Conservation (phyloP, 2,113 vertebrate genomes). For the Baryphthengus martii region DNA sequence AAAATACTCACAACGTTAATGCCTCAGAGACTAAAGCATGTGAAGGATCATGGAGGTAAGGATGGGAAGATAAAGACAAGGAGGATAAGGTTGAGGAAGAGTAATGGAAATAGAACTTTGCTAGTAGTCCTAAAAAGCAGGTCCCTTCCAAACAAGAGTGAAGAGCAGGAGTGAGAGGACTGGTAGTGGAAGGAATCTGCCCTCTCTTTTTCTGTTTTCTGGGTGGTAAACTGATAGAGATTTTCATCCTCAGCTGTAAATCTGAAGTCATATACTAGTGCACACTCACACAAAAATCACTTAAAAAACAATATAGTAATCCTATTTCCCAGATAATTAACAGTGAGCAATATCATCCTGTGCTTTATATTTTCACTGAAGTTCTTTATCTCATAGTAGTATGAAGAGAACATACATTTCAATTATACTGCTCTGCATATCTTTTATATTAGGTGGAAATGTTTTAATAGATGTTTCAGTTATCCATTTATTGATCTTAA, state of each 20-base stretch:
- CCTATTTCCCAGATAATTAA: slow-evolving; percentile 40
- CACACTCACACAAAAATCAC: not conserved
- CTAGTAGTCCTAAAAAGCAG: not conserved
- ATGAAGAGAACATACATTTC: slow-evolving; percentile 51
- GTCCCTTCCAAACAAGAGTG: not conserved
- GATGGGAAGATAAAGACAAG: not conserved
- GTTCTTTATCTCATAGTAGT: slow-evolving; percentile 30
- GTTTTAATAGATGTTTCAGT: slow-evolving; percentile 49
- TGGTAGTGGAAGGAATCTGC: not conserved
- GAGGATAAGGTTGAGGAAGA: not conserved
- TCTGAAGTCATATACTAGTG: not conserved
- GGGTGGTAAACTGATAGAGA: no score
- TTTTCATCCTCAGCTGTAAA: not conserved
- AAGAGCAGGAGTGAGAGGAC: not conserved
- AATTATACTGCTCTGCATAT: slow-evolving; percentile 26
- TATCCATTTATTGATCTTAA: slow-evolving; percentile 66
- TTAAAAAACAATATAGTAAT: slow-evolving; percentile 48
- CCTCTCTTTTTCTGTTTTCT: no score
- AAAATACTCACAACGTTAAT: not conserved
- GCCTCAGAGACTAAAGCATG: not conserved
- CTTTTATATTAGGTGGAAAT: slow-evolving; percentile 44
- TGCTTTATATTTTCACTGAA: slow-evolving; percentile 29
- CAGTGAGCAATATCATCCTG: not conserved
- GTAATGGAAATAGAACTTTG: not conserved
- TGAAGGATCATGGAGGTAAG: not conserved